Percentiles rank a stretch among this genome's conserved stretches.
Evolutionary conservation across 64 coral and sea anemone genomes (phyloP).

Genomic region (Orbicella faveolata): DNA sequence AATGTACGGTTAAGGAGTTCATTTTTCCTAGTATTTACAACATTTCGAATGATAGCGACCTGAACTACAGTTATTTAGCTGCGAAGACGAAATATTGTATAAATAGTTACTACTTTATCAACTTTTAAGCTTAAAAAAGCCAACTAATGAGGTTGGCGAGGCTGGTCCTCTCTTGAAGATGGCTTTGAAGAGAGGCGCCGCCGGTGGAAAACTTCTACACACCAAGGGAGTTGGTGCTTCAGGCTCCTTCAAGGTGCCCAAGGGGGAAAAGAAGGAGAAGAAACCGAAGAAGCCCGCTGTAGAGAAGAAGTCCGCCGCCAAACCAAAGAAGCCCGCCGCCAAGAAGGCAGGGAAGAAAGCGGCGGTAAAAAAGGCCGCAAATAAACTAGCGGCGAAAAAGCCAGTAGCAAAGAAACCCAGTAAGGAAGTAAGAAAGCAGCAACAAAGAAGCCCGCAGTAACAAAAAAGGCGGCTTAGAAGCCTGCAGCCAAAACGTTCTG

Average conservation of each 20-base stretch:
- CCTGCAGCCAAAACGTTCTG: not conserved
- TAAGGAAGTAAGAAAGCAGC: not conserved
- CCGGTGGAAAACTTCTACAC: not conserved
- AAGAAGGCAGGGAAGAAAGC: not conserved
- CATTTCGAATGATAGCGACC: too few relatives aligned
- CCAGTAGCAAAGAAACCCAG: not conserved
- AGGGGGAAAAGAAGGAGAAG: not conserved
- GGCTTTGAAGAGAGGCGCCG: not conserved
- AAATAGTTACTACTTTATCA: too few relatives aligned
- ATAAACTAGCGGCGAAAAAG: not conserved
- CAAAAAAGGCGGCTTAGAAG: not conserved
- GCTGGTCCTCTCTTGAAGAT: not conserved
- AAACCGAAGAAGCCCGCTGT: too few relatives aligned
- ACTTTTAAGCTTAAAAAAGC: not conserved
- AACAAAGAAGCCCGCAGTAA: not conserved
- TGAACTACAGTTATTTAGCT: too few relatives aligned
- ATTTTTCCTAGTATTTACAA: too few relatives aligned
- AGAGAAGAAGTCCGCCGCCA: too few relatives aligned
- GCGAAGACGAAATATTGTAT: too few relatives aligned
- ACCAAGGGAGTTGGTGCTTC: conserved; percentile 39
- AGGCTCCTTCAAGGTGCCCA: conserved; percentile 33
- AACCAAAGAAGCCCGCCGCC: too few relatives aligned
- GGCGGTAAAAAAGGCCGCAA: not conserved
- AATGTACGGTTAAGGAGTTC: too few relatives aligned
- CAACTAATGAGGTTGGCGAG: conserved; percentile 34